phyloP scores from a whole-genome alignment of 2,888 invertebrate species.

The Abrostola triplasia region DNA sequence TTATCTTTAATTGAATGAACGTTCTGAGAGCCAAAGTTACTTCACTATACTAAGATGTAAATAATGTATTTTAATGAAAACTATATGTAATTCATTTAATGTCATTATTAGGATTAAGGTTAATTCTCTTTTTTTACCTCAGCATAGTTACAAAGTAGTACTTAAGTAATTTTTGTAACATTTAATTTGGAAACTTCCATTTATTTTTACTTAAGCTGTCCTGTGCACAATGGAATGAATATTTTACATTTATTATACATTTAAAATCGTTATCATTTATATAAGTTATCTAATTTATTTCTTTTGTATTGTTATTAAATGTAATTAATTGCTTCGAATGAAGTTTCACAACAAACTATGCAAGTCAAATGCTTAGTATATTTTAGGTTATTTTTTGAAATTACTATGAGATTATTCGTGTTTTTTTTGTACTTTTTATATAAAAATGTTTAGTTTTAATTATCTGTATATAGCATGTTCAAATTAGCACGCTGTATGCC shows the following conservation, averaged over 20 bases:
- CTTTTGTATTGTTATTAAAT: constrained; percentile 70
- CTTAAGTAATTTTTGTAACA: constrained; percentile 51
- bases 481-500: constrained; percentile 63
- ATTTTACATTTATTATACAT: constrained; percentile 61
- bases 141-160: constrained; percentile 68
- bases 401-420: constrained; percentile 85
- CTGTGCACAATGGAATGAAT: constrained; percentile 72
- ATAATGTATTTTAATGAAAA: constrained; percentile 77
- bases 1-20: constrained; percentile 73
- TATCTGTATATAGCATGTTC: constrained; percentile 58
- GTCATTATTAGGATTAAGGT: constrained; percentile 75
- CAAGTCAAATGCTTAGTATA: constrained; percentile 68
- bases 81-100: constrained; percentile 76
- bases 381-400: constrained; percentile 80
- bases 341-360: constrained; percentile 54
- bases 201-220: constrained; percentile 68
- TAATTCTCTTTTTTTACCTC: constrained; percentile 81
- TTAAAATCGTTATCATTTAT: constrained; percentile 68
- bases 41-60: constrained; percentile 78
- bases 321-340: constrained; percentile 55
- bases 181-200: constrained; percentile 56
- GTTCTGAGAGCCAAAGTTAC: constrained; percentile 83
- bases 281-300: constrained; percentile 75
- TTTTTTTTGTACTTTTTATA: constrained; percentile 82
- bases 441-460: constrained; percentile 74